Evolutionary conservation across 2,888 invertebrate species (phyloP).

Genomic region (Geotrupes spiniger): DNA sequence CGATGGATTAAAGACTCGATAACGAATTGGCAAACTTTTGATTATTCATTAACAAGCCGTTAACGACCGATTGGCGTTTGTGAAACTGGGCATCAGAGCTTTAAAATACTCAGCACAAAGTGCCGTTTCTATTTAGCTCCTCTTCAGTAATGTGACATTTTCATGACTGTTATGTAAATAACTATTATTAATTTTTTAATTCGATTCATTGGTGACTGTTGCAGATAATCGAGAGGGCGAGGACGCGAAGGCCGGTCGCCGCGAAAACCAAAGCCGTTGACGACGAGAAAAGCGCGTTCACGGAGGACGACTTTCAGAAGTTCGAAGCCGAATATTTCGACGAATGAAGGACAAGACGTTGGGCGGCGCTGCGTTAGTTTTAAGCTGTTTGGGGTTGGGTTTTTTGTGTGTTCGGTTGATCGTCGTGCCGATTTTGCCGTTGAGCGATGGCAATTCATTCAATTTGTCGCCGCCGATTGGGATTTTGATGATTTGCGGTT

Average conservation of each 20-base stretch:
- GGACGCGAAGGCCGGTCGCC: conserved; percentile 53
- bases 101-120: too few species aligned
- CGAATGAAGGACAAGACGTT: conserved; percentile 44
- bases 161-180: too few species aligned
- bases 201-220: conserved; percentile 21
- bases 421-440: conserved; percentile 42
- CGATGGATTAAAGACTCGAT: too few species aligned
- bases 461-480: conserved; percentile 32
- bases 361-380: conserved; percentile 33
- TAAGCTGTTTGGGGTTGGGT: conserved; percentile 31
- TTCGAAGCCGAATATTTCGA: conserved; percentile 66
- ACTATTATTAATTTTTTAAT: too few species aligned
- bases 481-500: conserved; percentile 37
- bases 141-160: too few species aligned
- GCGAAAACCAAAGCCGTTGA: conserved; percentile 49
- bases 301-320: conserved; percentile 65
- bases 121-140: too few species aligned
- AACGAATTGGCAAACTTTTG: too few species aligned
- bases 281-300: conserved; percentile 62
- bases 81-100: too few species aligned
- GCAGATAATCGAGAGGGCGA: conserved; percentile 59
- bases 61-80: too few species aligned
- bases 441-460: conserved; percentile 35
- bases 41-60: too few species aligned
- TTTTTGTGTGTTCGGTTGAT: conserved; percentile 41